phyloP scores from a whole-genome alignment of 35 echinoderm and acorn worm genomes.

The Heliocidaris erythrogramma region DNA sequence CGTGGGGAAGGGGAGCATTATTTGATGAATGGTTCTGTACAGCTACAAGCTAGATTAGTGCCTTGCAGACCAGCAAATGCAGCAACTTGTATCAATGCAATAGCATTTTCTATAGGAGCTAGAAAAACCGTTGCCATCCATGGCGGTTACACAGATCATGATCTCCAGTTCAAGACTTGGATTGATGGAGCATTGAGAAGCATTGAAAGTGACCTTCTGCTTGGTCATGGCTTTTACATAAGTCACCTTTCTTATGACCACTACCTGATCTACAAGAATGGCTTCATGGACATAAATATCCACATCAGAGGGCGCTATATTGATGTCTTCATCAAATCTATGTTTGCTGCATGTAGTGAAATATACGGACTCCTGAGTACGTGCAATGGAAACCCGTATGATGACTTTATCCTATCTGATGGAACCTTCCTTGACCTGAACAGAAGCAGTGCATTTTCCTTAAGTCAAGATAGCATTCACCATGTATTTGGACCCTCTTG shows the following conservation, averaged over 20 bases:
- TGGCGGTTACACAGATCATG: slow-evolving; percentile 75
- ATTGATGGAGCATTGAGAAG: slow-evolving; percentile 48
- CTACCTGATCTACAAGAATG: slow-evolving; percentile 45
- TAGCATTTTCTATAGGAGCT: slow-evolving; percentile 50
- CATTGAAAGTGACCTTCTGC: neutral
- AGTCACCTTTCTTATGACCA: slow-evolving; percentile 60
- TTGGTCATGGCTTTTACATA: slow-evolving; percentile 42
- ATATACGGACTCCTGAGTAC: slow-evolving; percentile 63
- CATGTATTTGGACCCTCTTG: slow-evolving; percentile 68
- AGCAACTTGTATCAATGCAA: slow-evolving; percentile 78
- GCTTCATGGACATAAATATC: slow-evolving; percentile 54
- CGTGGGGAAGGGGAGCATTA: slow-evolving; percentile 72
- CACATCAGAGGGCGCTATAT: slow-evolving; percentile 70
- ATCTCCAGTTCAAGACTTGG: slow-evolving; percentile 61
- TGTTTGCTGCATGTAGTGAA: slow-evolving; percentile 25
- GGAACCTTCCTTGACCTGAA: slow-evolving; percentile 41
- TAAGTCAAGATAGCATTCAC: slow-evolving; percentile 74
- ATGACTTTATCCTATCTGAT: slow-evolving; percentile 70
- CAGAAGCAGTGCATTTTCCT: slow-evolving; percentile 40
- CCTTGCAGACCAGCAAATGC: slow-evolving; percentile 49
- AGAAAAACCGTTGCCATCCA: slow-evolving; percentile 60
- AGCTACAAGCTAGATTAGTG: slow-evolving; percentile 66
- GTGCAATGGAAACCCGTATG: slow-evolving; percentile 62
- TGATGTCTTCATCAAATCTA: slow-evolving; percentile 46
- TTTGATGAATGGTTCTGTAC: slow-evolving; percentile 42